Base-by-base conservation (phyloP, 2,113 vertebrate genomes). In the Bothrops jararaca region DNA sequence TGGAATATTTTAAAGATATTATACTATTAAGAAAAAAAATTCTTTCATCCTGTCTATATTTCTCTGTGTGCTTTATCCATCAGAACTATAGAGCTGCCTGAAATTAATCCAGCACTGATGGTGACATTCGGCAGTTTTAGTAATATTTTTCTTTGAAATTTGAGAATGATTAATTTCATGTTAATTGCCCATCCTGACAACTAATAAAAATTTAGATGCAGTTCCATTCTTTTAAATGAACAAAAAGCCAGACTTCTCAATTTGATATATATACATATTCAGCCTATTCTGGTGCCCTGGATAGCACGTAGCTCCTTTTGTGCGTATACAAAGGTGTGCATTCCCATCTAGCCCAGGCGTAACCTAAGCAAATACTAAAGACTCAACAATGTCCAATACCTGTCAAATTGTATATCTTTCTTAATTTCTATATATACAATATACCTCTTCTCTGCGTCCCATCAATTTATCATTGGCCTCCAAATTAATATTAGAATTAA, bases 91-190 rank as follows among this genome's bases (percentile, higher is more conserved):
- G 80, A 91, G 29, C 12, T 52, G 89, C 90, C 5, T 90, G 45
- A 89, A 29, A 95, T 95, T 95, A 94, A 95, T 97, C 94, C 94
- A 92, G 52, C 58, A 39, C 57, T 92, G 94, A 56, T 87, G 95
- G 8, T 34, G 53, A 42, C 93, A 69, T 56, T 85, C 5, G 87
- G 88, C 12, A 94, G 96, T 94, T 93, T 95, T 88, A 93, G 93
- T 13, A 91, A 89, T 88, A 85, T 94, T 39, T 90, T 56, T 50
- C 64, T 87, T 64, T 89, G 26, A 95, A 89, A 95, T 86, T 90
- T 93, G 57, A 56, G 93, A 80, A 93, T 86, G 89, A 80, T 18
- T 69, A 94, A 88, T 93, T 96, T 94, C 90, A 92, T 92, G 85
- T 64, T 88, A 89, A 93, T 74, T 94, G 60, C 91, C 91, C 57